phyloP scores from a whole-genome alignment of 1,140 invertebrate species.

The Trichogramma pretiosum region DNA sequence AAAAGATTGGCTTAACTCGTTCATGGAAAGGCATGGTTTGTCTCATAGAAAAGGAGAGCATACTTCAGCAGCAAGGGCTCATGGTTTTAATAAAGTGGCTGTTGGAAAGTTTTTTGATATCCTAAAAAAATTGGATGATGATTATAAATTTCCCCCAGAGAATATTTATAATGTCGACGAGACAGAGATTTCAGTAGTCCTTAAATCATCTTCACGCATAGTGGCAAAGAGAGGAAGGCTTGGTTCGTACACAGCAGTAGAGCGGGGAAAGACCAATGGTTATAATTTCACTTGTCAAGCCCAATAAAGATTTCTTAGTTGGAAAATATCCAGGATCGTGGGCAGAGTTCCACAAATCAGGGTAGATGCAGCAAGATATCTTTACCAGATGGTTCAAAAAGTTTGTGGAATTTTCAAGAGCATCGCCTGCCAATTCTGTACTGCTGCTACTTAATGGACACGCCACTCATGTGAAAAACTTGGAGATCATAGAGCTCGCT shows the following conservation, averaged over 20 bases:
- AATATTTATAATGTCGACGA: conserved; percentile 5
- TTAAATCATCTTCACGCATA: not conserved
- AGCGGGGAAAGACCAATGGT: not conserved
- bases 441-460: conserved; percentile 29
- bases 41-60: not conserved
- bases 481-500: conserved; percentile 23
- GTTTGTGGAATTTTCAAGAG: conserved; percentile 16
- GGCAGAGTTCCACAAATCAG: not conserved
- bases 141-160: not conserved
- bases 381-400: not conserved
- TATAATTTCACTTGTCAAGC: not conserved
- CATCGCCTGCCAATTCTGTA: conserved; percentile 21
- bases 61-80: not conserved
- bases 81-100: not conserved
- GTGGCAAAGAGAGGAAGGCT: not conserved
- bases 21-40: not conserved
- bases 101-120: not conserved
- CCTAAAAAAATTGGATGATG: not conserved
- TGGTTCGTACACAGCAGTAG: not conserved
- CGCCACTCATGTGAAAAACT: conserved; percentile 24
- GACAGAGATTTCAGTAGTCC: not conserved
- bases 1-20: not conserved
- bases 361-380: not conserved
- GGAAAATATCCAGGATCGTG: not conserved
- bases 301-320: not conserved